Conservation (phyloP, 2,797 vertebrate species). For the Cyclura pinguis region DNA sequence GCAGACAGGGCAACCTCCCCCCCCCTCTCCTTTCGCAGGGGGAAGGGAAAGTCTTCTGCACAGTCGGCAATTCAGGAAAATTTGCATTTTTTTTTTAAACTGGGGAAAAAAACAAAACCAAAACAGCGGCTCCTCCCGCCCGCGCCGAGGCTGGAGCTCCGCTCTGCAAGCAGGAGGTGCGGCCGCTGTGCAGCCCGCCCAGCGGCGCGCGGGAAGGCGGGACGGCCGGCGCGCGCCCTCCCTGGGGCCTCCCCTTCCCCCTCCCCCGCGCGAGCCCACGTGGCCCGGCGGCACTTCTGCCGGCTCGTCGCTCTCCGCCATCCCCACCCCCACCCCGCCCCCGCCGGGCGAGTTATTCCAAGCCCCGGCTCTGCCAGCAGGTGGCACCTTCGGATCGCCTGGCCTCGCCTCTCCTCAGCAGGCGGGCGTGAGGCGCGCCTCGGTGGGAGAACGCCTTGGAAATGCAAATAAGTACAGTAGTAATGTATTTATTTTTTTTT, state of each 20-base stretch:
- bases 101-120: too few relatives aligned
- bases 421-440: too few relatives aligned
- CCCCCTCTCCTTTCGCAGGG: neutral
- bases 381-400: constrained; percentile 71
- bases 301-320: neutral
- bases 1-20: neutral
- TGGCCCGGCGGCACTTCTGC: constrained; percentile 32
- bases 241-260: neutral
- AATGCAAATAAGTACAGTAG: neutral
- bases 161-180: too few relatives aligned
- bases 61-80: neutral
- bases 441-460: neutral
- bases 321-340: too few relatives aligned
- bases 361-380: constrained; percentile 69
- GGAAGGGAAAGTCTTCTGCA: neutral
- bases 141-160: too few relatives aligned
- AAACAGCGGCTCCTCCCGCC: too few relatives aligned
- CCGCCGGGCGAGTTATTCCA: too few relatives aligned
- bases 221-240: too few relatives aligned
- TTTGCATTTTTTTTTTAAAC: neutral
- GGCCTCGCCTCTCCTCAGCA: neutral
- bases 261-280: constrained; percentile 31
- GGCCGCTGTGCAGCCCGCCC: too few relatives aligned
- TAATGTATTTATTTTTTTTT: too few relatives aligned
- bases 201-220: too few relatives aligned